These are phyloP conservation scores for Eristalinus sepulchralis DNA, from an alignment of 2,888 invertebrate genomes.

Conservation along the genomic window DNA sequence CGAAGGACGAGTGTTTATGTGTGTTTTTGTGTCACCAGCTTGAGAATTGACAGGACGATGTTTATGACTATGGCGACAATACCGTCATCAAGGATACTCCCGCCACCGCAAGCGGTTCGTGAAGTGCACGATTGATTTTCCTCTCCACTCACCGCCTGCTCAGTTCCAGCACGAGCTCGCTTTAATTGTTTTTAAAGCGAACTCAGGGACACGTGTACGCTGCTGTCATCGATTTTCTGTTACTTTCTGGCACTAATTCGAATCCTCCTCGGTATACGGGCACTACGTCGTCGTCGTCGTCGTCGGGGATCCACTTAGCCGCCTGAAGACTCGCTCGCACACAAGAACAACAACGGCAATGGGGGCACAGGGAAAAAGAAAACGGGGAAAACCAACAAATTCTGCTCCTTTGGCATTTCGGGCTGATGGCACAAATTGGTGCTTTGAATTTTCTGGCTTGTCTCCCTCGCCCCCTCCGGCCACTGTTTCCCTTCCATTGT, in stretches of 20 bases:
- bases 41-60: conserved; percentile 54
- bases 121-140: conserved; percentile 61
- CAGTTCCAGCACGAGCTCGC: conserved; percentile 25
- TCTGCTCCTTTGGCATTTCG: conserved; percentile 58
- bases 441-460: conserved; percentile 57
- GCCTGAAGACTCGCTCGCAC: conserved; percentile 7
- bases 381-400: neutral
- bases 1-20: conserved; percentile 38
- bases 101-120: conserved; percentile 40
- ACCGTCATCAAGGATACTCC: conserved; percentile 50
- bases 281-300: conserved; percentile 21
- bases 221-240: conserved; percentile 54
- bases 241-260: conserved; percentile 55
- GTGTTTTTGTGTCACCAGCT: conserved; percentile 33
- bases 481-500: conserved; percentile 16
- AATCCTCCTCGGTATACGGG: conserved; percentile 20
- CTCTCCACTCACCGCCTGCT: neutral
- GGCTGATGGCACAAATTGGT: conserved; percentile 64
- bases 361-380: neutral
- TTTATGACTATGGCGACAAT: conserved; percentile 53
- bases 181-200: conserved; percentile 59
- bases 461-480: neutral
- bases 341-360: conserved; percentile 1
- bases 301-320: conserved; percentile 49
- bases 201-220: conserved; percentile 40